A percentile compares a stretch with the other conserved stretches of the same genome.
Conservation (phyloP, 2,113 vertebrate genomes). For the Xerus inauris region DNA sequence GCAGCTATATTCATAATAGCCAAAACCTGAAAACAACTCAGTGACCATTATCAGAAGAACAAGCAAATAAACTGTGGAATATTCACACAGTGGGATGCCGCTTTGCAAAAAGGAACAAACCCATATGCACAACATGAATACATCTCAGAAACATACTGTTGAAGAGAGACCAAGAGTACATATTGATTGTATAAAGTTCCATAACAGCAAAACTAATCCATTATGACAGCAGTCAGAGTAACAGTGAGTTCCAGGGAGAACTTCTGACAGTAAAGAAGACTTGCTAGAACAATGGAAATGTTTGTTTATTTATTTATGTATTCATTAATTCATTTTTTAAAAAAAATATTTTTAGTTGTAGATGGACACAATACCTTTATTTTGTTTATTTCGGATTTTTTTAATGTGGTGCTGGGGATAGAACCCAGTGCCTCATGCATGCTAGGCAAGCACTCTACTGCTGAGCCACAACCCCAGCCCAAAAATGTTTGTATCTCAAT, state of each 20-base stretch:
- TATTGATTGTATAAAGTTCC: not conserved
- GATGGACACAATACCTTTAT: too few species aligned
- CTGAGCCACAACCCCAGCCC: too few species aligned
- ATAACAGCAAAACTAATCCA: not conserved
- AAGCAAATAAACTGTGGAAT: not conserved
- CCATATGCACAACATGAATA: not conserved
- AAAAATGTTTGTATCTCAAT: not conserved
- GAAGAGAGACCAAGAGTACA: slow-evolving; percentile 1
- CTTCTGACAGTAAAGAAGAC: not conserved
- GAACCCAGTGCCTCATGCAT: too few species aligned
- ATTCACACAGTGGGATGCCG: not conserved
- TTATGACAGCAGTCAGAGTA: not conserved
- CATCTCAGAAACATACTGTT: not conserved
- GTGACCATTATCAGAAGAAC: not conserved
- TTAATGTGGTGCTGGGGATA: too few species aligned
- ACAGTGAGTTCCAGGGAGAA: not conserved
- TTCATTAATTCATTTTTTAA: too few species aligned
- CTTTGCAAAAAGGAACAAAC: not conserved
- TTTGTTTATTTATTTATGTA: too few species aligned
- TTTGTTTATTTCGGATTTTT: too few species aligned
- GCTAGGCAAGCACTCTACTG: too few species aligned
- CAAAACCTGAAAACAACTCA: not conserved
- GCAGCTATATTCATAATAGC: not conserved
- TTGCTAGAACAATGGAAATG: not conserved
- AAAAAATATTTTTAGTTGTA: too few species aligned